Evolutionary conservation across 2,797 vertebrate genomes (phyloP).

Genomic region (Lepilemur septentrionalis): DNA sequence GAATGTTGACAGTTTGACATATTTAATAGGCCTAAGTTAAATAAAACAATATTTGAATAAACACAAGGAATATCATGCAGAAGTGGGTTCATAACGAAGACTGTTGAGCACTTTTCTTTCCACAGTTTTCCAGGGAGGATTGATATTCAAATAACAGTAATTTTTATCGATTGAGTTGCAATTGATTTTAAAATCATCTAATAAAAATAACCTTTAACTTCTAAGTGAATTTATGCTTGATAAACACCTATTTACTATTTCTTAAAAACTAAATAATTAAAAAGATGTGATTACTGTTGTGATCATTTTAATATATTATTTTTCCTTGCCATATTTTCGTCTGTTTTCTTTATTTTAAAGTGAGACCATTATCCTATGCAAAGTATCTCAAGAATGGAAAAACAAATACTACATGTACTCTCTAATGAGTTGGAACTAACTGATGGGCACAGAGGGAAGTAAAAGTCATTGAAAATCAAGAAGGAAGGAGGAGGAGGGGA

Average conservation of each 20-base stretch:
- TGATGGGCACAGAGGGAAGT: too few relatives aligned
- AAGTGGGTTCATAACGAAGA: neutral
- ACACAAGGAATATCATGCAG: neutral
- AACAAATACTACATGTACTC: too few relatives aligned
- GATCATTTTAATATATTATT: neutral
- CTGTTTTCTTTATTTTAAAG: neutral
- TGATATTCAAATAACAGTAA: neutral
- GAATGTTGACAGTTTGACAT: conserved; percentile 51
- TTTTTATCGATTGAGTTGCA: neutral
- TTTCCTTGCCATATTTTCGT: neutral
- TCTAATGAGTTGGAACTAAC: too few relatives aligned
- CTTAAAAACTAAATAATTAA: conserved; percentile 28
- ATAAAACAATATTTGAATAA: conserved; percentile 49
- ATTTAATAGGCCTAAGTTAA: conserved; percentile 60
- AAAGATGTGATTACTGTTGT: neutral
- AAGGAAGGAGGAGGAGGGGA: too few relatives aligned
- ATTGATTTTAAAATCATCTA: neutral
- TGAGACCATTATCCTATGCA: too few relatives aligned
- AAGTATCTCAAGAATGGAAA: too few relatives aligned
- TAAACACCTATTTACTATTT: neutral
- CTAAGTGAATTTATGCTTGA: neutral
- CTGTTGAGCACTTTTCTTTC: neutral
- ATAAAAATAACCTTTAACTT: neutral
- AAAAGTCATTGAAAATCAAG: too few relatives aligned
- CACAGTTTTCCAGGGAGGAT: neutral